Conservation (phyloP, 2,888 invertebrate genomes). For the Unio pictorum region DNA sequence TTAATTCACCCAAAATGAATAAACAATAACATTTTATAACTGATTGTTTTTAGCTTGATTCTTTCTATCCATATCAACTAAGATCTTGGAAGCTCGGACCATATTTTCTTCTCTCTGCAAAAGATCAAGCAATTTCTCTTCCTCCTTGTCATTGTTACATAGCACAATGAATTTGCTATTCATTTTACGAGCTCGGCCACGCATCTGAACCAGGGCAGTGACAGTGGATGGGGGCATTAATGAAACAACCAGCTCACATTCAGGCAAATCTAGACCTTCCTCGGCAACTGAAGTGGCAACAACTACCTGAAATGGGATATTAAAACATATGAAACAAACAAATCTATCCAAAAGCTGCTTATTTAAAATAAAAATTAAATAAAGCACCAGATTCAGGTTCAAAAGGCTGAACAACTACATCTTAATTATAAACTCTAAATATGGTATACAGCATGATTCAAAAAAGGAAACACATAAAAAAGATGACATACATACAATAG, state of each 20-base stretch:
- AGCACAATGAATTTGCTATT: slow-evolving; percentile 62
- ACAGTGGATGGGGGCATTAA: slow-evolving; percentile 63
- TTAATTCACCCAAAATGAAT: too few species aligned
- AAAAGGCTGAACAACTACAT: too few species aligned
- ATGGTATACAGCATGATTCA: too few species aligned
- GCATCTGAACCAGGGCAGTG: slow-evolving; percentile 64
- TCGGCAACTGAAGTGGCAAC: slow-evolving; percentile 67
- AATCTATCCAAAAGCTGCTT: slow-evolving; percentile 4
- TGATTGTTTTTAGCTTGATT: slow-evolving; percentile 1
- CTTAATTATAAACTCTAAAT: too few species aligned
- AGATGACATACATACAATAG: too few species aligned
- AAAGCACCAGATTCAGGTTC: background rate
- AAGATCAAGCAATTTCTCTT: slow-evolving; percentile 46
- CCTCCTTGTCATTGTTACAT: slow-evolving; percentile 53
- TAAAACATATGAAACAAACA: slow-evolving; percentile 16
- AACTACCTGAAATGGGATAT: slow-evolving; percentile 32
- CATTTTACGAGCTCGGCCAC: slow-evolving; percentile 62
- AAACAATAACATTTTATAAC: background rate
- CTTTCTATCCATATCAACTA: slow-evolving; percentile 21
- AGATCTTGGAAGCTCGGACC: slow-evolving; percentile 47
- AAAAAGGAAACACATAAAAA: too few species aligned
- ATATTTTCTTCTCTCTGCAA: slow-evolving; percentile 55
- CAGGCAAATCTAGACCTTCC: slow-evolving; percentile 65
- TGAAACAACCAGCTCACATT: slow-evolving; percentile 62
- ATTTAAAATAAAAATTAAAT: slow-evolving; percentile 1